Conservation (phyloP, 1,140 invertebrate species). For the Chironomus striatipennis region DNA sequence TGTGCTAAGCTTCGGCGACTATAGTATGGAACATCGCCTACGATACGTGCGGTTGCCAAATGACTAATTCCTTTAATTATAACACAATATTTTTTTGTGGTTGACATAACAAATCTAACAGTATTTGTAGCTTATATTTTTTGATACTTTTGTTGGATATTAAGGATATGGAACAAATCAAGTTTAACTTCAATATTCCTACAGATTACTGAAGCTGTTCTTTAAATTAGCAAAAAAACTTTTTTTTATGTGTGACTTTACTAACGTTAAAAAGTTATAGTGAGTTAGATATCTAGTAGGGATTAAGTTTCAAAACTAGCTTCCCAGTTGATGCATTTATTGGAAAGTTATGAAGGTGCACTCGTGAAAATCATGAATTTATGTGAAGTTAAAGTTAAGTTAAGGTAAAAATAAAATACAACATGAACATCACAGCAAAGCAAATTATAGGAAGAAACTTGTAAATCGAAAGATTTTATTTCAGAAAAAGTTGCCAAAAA, state of each 20-base stretch:
- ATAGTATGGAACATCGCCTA: constrained; percentile 64
- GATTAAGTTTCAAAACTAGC: neutral
- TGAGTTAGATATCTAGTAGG: neutral
- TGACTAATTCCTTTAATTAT: constrained; percentile 51
- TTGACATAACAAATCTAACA: neutral
- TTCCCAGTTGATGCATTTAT: neutral
- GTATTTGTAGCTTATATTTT: neutral
- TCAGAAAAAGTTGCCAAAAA: neutral
- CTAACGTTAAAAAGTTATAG: no score
- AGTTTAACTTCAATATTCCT: no score
- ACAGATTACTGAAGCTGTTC: no score
- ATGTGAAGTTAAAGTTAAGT: neutral
- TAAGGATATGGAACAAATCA: neutral
- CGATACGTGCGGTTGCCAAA: constrained; percentile 67
- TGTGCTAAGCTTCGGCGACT: constrained; percentile 59
- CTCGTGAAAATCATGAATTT: no score
- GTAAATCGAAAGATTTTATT: constrained; percentile 4
- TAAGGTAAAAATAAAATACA: constrained; percentile 11
- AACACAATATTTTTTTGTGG: constrained; percentile 29
- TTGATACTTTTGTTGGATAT: neutral
- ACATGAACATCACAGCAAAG: constrained; percentile 17
- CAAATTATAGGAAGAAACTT: neutral
- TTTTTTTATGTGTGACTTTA: no score
- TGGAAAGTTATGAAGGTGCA: neutral
- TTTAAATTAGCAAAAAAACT: no score